Conservation (phyloP, 1,140 invertebrate genomes). For the Tetragonula clypearis region DNA sequence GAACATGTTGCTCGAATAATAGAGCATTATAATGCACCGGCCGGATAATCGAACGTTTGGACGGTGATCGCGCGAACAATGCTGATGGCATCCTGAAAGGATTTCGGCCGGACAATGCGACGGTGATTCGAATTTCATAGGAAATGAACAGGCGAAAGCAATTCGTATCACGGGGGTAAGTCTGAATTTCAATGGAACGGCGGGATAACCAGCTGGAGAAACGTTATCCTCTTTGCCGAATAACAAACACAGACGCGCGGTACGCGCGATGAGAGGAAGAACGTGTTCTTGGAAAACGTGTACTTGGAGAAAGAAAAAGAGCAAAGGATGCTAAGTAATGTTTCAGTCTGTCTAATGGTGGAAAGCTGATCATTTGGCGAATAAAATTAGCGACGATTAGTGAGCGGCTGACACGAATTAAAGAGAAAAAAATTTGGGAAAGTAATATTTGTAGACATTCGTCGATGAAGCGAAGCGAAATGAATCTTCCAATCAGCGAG, state of each 20-base stretch:
- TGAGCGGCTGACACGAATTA: not conserved
- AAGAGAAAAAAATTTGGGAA: too few species aligned
- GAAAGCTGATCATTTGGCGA: not conserved
- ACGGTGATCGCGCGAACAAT: constrained; percentile 20
- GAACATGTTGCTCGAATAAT: constrained; percentile 35
- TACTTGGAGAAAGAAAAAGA: not conserved
- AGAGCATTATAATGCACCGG: constrained; percentile 14
- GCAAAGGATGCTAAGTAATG: not conserved
- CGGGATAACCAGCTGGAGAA: not conserved
- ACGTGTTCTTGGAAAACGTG: too few species aligned
- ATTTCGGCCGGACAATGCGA: constrained; percentile 21
- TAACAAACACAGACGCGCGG: not conserved
- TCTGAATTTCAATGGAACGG: not conserved
- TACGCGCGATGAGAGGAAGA: too few species aligned
- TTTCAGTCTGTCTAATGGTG: not conserved
- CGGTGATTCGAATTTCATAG: constrained; percentile 13
- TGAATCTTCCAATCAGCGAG: too few species aligned
- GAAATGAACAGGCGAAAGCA: not conserved
- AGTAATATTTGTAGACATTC: too few species aligned
- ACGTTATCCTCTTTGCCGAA: not conserved
- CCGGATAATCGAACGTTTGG: constrained; percentile 22
- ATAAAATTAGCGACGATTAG: not conserved
- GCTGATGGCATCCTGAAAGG: constrained; percentile 7
- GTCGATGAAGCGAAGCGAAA: too few species aligned
- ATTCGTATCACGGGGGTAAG: not conserved